phyloP scores from a whole-genome alignment of 2,113 vertebrate species.

The Puntigrus tetrazona region DNA sequence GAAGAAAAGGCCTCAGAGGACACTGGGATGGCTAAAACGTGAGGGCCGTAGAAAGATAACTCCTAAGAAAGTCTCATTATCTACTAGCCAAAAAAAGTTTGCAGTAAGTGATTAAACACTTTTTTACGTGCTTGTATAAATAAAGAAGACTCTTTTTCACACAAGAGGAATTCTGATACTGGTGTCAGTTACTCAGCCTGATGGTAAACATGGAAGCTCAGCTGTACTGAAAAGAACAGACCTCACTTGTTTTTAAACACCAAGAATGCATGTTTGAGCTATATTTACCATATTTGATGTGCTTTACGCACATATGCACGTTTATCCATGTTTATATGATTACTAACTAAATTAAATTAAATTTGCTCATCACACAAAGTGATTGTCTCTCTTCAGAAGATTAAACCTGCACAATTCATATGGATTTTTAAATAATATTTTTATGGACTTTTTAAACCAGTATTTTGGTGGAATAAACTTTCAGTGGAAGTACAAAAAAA shows the following conservation, averaged over 20 bases:
- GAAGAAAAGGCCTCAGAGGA: constrained; percentile 21
- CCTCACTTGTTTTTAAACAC: not conserved
- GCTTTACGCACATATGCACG: not conserved
- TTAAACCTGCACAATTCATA: not conserved
- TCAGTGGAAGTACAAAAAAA: not conserved
- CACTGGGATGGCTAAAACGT: not conserved
- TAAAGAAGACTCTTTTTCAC: not conserved
- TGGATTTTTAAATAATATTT: not conserved
- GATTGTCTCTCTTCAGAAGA: not conserved
- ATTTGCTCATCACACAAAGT: not conserved
- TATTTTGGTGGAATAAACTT: not conserved
- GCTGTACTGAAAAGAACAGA: not conserved
- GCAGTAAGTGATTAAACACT: not conserved
- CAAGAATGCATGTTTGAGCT: not conserved
- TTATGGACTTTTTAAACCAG: not conserved
- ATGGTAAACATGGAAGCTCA: not conserved
- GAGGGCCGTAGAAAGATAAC: constrained; percentile 10
- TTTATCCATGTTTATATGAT: not conserved
- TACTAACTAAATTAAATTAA: not conserved
- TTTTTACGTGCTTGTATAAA: not conserved
- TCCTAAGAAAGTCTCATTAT: not conserved
- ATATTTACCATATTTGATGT: not conserved
- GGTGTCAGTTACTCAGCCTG: not conserved
- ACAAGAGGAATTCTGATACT: not conserved
- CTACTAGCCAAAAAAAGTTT: not conserved